Conservation (phyloP, 2,888 invertebrate genomes). For the Acanthosepion esculentum region DNA sequence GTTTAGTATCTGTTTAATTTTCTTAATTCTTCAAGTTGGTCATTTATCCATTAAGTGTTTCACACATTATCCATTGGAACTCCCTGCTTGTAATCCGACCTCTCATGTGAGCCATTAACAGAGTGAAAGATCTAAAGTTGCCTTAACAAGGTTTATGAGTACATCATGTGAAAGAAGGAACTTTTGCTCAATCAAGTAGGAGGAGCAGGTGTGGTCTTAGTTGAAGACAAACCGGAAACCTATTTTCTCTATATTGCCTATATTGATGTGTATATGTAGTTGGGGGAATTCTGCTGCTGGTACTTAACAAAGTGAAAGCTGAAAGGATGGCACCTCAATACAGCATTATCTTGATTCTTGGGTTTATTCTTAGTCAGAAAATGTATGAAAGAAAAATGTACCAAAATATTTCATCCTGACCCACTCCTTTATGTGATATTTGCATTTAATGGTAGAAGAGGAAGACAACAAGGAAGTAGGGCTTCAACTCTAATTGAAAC, state of each 20-base stretch:
- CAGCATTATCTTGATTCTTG: background rate
- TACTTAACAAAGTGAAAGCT: background rate
- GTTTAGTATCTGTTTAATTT: background rate
- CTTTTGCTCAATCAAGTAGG: background rate
- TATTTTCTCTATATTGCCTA: too few relatives aligned
- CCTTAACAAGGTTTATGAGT: slow-evolving; percentile 20
- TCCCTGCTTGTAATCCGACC: background rate
- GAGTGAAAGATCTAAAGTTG: background rate
- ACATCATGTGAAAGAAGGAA: background rate
- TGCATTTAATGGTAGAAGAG: background rate
- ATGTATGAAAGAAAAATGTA: background rate
- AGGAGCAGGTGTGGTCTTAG: background rate
- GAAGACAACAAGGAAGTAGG: background rate
- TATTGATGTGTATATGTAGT: background rate
- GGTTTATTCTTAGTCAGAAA: background rate
- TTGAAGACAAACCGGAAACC: background rate
- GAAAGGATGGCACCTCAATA: background rate
- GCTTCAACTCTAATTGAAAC: background rate
- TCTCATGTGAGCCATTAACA: background rate
- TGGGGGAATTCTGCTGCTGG: background rate
- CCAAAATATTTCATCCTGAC: background rate
- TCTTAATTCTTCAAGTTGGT: background rate
- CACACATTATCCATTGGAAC: background rate
- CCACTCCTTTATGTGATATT: background rate
- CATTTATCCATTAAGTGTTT: background rate